Base-by-base conservation (phyloP, 35 echinoderm and acorn worm species). In the Apostichopus japonicus region DNA sequence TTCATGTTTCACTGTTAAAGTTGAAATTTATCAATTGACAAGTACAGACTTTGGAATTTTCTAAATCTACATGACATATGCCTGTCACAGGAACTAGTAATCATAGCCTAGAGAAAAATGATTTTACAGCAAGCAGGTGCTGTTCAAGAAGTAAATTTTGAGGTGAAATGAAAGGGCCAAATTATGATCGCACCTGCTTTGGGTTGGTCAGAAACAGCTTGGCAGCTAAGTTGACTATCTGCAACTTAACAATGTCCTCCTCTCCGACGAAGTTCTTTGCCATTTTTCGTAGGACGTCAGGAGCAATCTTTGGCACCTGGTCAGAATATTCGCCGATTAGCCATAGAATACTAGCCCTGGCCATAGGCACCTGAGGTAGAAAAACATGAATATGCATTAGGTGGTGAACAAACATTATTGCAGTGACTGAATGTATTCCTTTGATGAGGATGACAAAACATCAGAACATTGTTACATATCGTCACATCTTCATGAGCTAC, bases 291-390 rank as follows among this genome's bases (percentile, higher is more conserved):
- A 96, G 92, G 11, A 96, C 95, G 33, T 98, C 97, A 8, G 97
- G 97, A 13, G 97, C 97, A 17, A 99, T 99, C 93, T 96, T 99
- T 55, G 97, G 97, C 27, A 99, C 97, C 54, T 90, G 79, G 92
- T 99, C 97, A 24, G 97, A 99, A 62, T 96, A 99, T 65, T 99
- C 97, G 14, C 97, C 97, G 21, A 99, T 99, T 54, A 99, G 84
- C 97, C 97, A 99, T 22, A 99, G 89, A 71, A 99, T 99, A 61
- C 97, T 99, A 67, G 95, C 95, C 52, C 97, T 90, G 5, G 97
- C 97, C 97, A 99, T 99, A 23, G 97, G 97, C 13, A 99, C 95
- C 97, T 99, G 92, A 51, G 79, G 15, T n/a, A 82, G 15, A 53
- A 24, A 82, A 27, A 54, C 15, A 51, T 82, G 17, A 75, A 75